phyloP scores from a whole-genome alignment of 2,888 invertebrate genomes.

The Polia nebulosa region DNA sequence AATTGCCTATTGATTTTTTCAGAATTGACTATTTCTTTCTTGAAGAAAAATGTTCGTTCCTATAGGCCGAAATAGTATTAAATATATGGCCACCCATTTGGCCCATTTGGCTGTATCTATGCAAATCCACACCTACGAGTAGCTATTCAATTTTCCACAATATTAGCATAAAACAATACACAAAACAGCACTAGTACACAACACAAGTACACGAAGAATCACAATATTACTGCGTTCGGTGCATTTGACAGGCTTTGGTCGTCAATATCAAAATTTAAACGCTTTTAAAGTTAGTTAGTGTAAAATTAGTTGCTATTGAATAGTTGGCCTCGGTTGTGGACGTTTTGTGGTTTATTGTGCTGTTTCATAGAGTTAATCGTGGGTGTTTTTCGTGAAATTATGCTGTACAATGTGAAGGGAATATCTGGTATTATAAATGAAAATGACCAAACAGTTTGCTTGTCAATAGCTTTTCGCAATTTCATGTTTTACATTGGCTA shows the following conservation, averaged over 20 bases:
- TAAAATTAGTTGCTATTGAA: conserved; percentile 84
- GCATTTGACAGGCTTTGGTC: conserved; percentile 68
- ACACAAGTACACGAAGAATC: conserved; percentile 20
- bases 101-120: too few species aligned
- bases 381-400: conserved; percentile 4
- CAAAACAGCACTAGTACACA: conserved; percentile 8
- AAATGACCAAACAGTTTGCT: not conserved
- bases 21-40: too few species aligned
- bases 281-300: conserved; percentile 81
- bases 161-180: conserved; percentile 13
- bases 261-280: conserved; percentile 82
- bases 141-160: not conserved
- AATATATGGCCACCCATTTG: too few species aligned
- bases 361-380: conserved; percentile 15
- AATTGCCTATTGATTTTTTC: too few species aligned
- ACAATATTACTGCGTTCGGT: conserved; percentile 32
- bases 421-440: not conserved
- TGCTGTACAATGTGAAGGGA: not conserved
- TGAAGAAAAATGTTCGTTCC: too few species aligned
- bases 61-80: too few species aligned
- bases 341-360: conserved; percentile 16
- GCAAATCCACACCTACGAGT: too few species aligned
- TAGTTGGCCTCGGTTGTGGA: conserved; percentile 46
- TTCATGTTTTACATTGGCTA: not conserved
- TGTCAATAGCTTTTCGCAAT: not conserved